Conservation (phyloP, 2,888 invertebrate genomes). For the Tetragonula carbonaria region DNA sequence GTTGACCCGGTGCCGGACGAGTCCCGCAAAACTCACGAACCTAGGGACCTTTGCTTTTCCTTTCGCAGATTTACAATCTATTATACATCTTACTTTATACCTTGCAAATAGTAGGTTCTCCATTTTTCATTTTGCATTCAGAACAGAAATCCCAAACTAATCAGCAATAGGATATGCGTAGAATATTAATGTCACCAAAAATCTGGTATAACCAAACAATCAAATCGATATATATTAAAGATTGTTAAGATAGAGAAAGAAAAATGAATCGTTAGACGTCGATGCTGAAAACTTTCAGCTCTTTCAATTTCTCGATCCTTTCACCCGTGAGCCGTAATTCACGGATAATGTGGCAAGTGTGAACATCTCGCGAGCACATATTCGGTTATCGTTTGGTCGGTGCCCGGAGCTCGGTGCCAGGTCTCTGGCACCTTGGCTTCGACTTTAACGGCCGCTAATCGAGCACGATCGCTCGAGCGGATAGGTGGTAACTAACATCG, state of each 20-base stretch:
- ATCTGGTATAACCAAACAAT: too few species aligned
- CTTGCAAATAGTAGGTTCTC: too few species aligned
- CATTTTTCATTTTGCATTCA: too few species aligned
- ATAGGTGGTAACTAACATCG: background rate
- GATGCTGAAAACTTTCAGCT: background rate
- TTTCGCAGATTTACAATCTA: too few species aligned
- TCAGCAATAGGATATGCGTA: too few species aligned
- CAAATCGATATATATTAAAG: too few species aligned
- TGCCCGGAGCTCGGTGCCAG: conserved; percentile 38
- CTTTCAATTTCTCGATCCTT: conserved; percentile 57
- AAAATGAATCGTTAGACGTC: background rate
- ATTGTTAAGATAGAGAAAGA: too few species aligned
- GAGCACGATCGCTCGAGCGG: conserved; percentile 21
- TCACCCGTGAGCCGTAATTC: conserved; percentile 74
- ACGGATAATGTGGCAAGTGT: conserved; percentile 73
- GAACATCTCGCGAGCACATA: conserved; percentile 67
- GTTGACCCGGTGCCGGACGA: background rate
- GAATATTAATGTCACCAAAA: too few species aligned
- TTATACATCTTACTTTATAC: too few species aligned
- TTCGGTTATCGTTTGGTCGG: conserved; percentile 73
- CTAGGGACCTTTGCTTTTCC: too few species aligned
- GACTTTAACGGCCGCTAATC: conserved; percentile 44
- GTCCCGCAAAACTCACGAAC: background rate
- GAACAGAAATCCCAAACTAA: too few species aligned
- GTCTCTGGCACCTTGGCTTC: conserved; percentile 2